Evolutionary conservation across 37 sponge, comb jelly and placozoan species (phyloP).

Genomic region (Bolinopsis microptera): DNA sequence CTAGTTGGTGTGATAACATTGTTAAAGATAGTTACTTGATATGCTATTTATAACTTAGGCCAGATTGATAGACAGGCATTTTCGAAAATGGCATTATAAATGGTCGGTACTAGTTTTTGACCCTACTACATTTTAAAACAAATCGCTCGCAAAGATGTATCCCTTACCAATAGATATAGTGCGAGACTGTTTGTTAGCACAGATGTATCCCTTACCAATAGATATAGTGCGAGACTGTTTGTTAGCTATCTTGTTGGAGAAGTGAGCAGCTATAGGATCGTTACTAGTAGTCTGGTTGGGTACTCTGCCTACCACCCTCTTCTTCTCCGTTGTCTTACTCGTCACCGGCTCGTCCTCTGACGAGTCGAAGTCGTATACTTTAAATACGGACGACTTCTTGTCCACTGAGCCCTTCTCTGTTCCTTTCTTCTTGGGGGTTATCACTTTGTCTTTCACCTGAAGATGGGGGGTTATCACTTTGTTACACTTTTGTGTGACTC

Average conservation of each 20-base stretch:
- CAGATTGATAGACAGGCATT: too few species aligned
- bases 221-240: not conserved
- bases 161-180: too few species aligned
- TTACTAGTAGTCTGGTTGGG: not conserved
- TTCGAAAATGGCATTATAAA: too few species aligned
- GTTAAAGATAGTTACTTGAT: not conserved
- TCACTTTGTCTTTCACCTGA: not conserved
- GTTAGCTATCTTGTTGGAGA: not conserved
- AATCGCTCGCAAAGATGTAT: too few species aligned
- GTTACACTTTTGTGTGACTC: too few species aligned
- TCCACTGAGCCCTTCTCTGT: slow-evolving; percentile 21
- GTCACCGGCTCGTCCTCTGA: slow-evolving; percentile 19
- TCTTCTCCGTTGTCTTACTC: not conserved
- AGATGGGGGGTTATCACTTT: not conserved
- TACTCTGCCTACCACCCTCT: not conserved
- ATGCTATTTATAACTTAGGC: too few species aligned
- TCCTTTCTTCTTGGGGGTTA: not conserved
- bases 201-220: not conserved
- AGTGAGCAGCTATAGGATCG: not conserved
- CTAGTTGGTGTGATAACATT: too few species aligned
- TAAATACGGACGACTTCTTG: slow-evolving; percentile 62
- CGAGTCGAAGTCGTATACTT: slow-evolving; percentile 59
- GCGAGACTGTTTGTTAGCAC: too few species aligned
- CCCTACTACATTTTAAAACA: too few species aligned
- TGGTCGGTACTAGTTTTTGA: too few species aligned